Conservation (phyloP, 2,888 invertebrate genomes). For the Xylota sylvarum region DNA sequence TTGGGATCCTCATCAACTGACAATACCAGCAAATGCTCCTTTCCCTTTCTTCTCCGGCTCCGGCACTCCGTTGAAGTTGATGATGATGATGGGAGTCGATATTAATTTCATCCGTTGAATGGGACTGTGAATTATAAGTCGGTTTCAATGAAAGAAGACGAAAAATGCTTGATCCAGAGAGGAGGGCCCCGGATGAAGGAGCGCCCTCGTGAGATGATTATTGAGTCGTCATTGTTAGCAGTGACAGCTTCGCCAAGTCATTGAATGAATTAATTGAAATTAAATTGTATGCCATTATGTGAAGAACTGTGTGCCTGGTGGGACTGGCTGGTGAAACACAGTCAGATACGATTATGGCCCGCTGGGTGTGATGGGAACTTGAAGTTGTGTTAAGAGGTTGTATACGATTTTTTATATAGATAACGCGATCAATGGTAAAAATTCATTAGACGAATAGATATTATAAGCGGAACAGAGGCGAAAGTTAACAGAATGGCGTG, state of each 20-base stretch:
- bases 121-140: conserved; percentile 65
- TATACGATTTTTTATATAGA: not conserved
- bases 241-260: conserved; percentile 77
- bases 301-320: conserved; percentile 18
- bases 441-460: not conserved
- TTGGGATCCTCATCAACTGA: conserved; percentile 73
- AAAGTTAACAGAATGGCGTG: no score
- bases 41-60: conserved; percentile 40
- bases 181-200: conserved; percentile 40
- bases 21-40: conserved; percentile 67
- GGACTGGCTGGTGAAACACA: no score
- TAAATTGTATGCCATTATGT: conserved; percentile 77
- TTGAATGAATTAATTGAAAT: conserved; percentile 79
- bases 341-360: not conserved
- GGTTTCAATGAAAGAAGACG: conserved; percentile 51
- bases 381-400: not conserved
- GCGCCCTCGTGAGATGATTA: conserved; percentile 56
- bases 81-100: conserved; percentile 74
- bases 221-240: conserved; percentile 73
- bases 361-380: not conserved
- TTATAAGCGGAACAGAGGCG: no score
- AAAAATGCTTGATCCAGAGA: conserved; percentile 51
- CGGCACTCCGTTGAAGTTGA: conserved; percentile 41
- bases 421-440: not conserved
- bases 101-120: conserved; percentile 74